Percentiles rank a stretch among this genome's conserved stretches.
These are phyloP conservation scores for Melolontha melolontha DNA, from an alignment of 2,888 invertebrate genomes.

Conservation along the genomic window DNA sequence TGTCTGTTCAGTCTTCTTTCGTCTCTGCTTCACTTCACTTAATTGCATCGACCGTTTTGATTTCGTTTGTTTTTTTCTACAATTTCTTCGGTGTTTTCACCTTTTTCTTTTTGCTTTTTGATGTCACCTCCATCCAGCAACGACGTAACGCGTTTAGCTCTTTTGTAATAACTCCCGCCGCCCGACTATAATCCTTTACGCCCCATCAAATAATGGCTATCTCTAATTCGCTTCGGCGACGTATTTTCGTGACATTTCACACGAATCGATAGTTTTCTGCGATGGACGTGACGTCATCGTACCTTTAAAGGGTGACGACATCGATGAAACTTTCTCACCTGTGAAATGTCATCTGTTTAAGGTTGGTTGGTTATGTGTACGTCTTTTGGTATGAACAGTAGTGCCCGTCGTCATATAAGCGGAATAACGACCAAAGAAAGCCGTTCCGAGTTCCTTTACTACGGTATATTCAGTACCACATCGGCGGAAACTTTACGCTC, in stretches of 20 bases:
- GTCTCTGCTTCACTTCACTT: slow-evolving; percentile 17
- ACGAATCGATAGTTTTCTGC: slow-evolving; percentile 39
- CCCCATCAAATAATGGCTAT: neutral
- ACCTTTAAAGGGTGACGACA: slow-evolving; percentile 40
- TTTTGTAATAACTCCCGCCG: neutral
- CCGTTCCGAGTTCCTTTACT: neutral
- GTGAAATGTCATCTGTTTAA: slow-evolving; percentile 41
- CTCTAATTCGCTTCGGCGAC: slow-evolving; percentile 27
- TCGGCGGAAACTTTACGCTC: slow-evolving; percentile 2
- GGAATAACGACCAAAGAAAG: slow-evolving; percentile 14
- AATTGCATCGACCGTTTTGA: slow-evolving; percentile 25
- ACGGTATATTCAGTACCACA: slow-evolving; percentile 4
- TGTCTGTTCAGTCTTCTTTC: slow-evolving; percentile 3
- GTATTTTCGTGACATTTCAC: slow-evolving; percentile 37
- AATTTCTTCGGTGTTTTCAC: no score
- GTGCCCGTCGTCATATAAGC: slow-evolving; percentile 21
- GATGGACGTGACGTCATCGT: slow-evolving; percentile 36
- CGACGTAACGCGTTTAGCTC: neutral
- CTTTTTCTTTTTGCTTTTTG: neutral
- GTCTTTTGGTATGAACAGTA: neutral
- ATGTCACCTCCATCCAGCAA: neutral
- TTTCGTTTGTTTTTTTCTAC: slow-evolving; percentile 15
- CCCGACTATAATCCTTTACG: neutral
- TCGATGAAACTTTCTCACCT: slow-evolving; percentile 40
- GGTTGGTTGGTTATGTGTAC: slow-evolving; percentile 34